A percentile compares a stretch with the other conserved stretches of the same genome.
Evolutionary conservation across 1,140 invertebrate species (phyloP).

Genomic region (Cyclina sinensis): DNA sequence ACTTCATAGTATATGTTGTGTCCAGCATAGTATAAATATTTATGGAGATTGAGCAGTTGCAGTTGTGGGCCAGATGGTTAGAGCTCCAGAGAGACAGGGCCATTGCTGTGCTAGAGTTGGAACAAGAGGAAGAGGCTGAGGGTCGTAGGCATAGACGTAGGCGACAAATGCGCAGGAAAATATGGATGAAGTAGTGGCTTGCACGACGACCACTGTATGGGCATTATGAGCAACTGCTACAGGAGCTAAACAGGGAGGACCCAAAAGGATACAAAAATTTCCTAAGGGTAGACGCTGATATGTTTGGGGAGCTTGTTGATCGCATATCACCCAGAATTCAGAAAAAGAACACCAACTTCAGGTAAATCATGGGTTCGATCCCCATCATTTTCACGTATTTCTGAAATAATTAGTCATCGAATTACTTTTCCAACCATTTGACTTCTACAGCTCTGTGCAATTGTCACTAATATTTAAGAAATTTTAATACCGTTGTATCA

Average conservation of each 20-base stretch:
- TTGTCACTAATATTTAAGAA: conserved; percentile 32
- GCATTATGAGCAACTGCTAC: conserved; percentile 66
- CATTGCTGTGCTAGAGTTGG: conserved; percentile 18
- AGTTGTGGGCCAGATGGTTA: conserved; percentile 26
- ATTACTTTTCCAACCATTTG: conserved; percentile 34
- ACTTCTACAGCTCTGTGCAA: conserved; percentile 30
- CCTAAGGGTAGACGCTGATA: conserved; percentile 55
- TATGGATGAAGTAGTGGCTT: conserved; percentile 55
- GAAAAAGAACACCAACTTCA: conserved; percentile 45
- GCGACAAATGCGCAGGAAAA: conserved; percentile 31
- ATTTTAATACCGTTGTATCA: conserved; percentile 27
- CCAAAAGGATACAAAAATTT: conserved; percentile 46
- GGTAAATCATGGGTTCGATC: conserved; percentile 15
- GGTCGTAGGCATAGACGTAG: conserved; percentile 4
- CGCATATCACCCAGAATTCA: conserved; percentile 56
- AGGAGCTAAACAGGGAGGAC: conserved; percentile 66
- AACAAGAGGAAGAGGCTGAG: conserved; percentile 39
- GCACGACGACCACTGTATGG: conserved; percentile 56
- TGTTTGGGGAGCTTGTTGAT: conserved; percentile 64
- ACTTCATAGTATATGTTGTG: no score
- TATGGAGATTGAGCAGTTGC: conserved; percentile 18
- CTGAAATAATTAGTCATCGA: conserved; percentile 26
- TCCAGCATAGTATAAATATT: no score
- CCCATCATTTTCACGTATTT: conserved; percentile 43
- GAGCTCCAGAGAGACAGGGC: conserved; percentile 31